phyloP scores from a whole-genome alignment of 1,140 invertebrate species.

The Adelges cooleyi region DNA sequence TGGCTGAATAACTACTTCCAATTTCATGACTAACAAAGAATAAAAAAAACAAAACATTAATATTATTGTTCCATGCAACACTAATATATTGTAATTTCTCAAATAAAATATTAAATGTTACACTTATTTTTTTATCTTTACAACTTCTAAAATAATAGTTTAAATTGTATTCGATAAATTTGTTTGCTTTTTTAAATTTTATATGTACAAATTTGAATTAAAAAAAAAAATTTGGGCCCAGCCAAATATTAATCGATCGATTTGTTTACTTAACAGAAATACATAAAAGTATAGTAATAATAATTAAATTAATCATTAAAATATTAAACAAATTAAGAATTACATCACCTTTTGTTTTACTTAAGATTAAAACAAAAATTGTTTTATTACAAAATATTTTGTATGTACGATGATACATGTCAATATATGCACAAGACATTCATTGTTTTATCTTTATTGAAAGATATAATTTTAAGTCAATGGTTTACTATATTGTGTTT shows the following conservation, averaged over 20 bases:
- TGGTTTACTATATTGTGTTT: conserved; percentile 17
- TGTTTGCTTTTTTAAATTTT: conserved; percentile 19
- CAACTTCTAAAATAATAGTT: conserved; percentile 27
- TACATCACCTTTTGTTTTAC: conserved; percentile 28
- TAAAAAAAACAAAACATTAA: neutral
- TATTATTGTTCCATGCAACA: conserved; percentile 28
- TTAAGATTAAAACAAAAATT: conserved; percentile 26
- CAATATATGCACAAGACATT: conserved; percentile 14
- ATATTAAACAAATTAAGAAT: conserved; percentile 22
- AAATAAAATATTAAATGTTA: conserved; percentile 29
- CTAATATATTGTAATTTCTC: conserved; percentile 27
- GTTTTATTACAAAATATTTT: conserved; percentile 19
- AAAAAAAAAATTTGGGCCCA: conserved; percentile 23
- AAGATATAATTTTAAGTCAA: conserved; percentile 24
- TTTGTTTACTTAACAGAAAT: conserved; percentile 26
- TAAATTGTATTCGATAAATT: conserved; percentile 26
- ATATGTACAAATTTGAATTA: conserved; percentile 25
- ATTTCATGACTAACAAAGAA: too few relatives aligned
- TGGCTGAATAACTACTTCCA: too few relatives aligned
- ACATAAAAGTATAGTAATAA: conserved; percentile 23
- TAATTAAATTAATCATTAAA: conserved; percentile 19
- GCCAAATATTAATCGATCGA: conserved; percentile 20
- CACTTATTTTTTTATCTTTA: conserved; percentile 22
- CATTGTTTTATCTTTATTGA: conserved; percentile 18
- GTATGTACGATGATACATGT: neutral